Evolutionary conservation across 2,113 vertebrate species (phyloP), one percentile per base, ranked within the genome.

Genomic region (Zootoca vivipara): DNA sequence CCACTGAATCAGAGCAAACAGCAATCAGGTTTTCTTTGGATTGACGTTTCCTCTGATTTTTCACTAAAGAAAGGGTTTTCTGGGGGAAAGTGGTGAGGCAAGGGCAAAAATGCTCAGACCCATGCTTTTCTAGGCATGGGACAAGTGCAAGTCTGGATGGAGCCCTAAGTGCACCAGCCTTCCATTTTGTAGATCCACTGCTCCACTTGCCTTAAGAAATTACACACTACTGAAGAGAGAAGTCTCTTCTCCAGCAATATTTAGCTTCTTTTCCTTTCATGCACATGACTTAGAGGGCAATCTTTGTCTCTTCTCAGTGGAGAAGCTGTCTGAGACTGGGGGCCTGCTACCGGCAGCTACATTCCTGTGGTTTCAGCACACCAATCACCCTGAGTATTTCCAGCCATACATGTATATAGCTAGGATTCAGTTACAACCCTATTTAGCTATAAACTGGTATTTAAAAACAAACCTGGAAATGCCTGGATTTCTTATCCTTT

Each of bases 351-450:
- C 2, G 5, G 24, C 67, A 62, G 52, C 69, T 22, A 5, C 38
- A 30, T 85, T 75, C 78, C 40, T 56, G 77, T 67, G 83, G 88
- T 74, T 81, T 81, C 78, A 75, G n/a, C 24, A 74, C 40, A 58
- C 62, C 62, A 77, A 8, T 40, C 3, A 8, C 42, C 9, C 10
- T 69, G n/a, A 81, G 33, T 1, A 30, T 22, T 85, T 85, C 78
- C 69, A 85, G n/a, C 7, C 28, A 35, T 16, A 30, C 4, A 2
- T 75, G 38, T 35, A 38, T 24, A 18, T 74, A 64, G 85, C 40
- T 72, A 85, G 73, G 73, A 77, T 79, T 10, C 26, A 72, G 52
- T 72, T 69, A 42, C 75, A 58, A 22, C 40, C 42, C 20, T 42
- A 26, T 20, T 77, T 56, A 33, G 4, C 70, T 91, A 33, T 83